These are phyloP conservation scores for Rotaria socialis DNA, from an alignment of 2,888 invertebrate species.

Conservation along the genomic window DNA sequence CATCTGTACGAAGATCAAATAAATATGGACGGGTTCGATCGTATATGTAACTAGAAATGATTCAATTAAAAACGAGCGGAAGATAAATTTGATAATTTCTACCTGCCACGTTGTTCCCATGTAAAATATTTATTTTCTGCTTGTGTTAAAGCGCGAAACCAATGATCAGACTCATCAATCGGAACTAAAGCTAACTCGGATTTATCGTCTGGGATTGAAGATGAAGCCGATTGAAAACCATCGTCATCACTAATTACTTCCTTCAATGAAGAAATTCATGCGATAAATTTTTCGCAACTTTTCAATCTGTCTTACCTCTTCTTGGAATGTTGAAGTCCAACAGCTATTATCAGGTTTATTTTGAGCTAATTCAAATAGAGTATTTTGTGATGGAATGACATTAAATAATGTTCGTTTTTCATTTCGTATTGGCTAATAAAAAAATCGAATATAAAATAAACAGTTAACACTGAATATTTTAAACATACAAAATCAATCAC, in stretches of 20 bases:
- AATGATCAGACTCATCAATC: not conserved
- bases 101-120: slow-evolving; percentile 26
- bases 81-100: not conserved
- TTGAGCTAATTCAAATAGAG: not conserved
- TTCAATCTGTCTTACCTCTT: not conserved
- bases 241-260: not conserved
- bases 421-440: not conserved
- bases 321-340: not conserved
- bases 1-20: not conserved
- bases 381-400: not conserved
- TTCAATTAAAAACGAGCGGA: not conserved
- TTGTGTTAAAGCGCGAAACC: not conserved
- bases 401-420: not conserved
- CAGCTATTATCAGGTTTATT: not conserved
- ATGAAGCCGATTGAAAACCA: slow-evolving; percentile 16
- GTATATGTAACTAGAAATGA: not conserved
- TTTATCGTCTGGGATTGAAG: not conserved
- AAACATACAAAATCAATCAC: not conserved
- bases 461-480: not conserved
- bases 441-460: not conserved
- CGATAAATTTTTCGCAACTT: not conserved
- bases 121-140: slow-evolving; percentile 7
- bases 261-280: not conserved
- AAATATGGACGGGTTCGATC: not conserved
- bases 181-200: not conserved